These are phyloP conservation scores for Leucosticte australis DNA, from an alignment of 2,113 vertebrate genomes.

Conservation along the genomic window DNA sequence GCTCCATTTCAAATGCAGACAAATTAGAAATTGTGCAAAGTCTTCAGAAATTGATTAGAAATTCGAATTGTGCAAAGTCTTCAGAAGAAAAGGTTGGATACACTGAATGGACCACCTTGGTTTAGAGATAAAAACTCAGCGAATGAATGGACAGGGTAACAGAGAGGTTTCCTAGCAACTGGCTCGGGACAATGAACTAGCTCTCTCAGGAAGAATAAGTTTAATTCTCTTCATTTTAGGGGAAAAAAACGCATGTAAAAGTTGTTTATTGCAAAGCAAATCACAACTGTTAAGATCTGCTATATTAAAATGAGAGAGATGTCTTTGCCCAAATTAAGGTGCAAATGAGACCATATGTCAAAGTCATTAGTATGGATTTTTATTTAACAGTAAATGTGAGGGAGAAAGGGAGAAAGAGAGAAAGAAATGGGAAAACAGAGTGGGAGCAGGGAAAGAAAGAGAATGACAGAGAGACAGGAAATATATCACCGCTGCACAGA, in stretches of 20 bases:
- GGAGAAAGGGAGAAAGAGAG: neutral
- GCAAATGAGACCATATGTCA: rapidly evolving
- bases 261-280: neutral
- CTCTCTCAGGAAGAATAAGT: neutral
- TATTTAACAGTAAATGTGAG: neutral
- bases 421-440: neutral
- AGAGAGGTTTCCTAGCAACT: constrained; percentile 44
- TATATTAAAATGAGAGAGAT: neutral
- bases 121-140: neutral
- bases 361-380: neutral
- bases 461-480: neutral
- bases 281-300: neutral
- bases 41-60: neutral
- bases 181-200: neutral
- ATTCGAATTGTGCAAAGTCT: neutral
- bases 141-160: constrained; percentile 3
- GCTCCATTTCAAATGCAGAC: neutral
- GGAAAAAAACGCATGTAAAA: neutral
- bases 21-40: neutral
- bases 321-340: neutral
- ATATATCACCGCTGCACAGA: neutral
- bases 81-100: neutral
- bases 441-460: neutral
- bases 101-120: neutral
- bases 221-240: neutral